A percentile compares a stretch with the other conserved stretches of the same genome.
These are phyloP conservation scores for Byasa hedistus DNA, from an alignment of 2,888 invertebrate genomes.

Conservation along the genomic window DNA sequence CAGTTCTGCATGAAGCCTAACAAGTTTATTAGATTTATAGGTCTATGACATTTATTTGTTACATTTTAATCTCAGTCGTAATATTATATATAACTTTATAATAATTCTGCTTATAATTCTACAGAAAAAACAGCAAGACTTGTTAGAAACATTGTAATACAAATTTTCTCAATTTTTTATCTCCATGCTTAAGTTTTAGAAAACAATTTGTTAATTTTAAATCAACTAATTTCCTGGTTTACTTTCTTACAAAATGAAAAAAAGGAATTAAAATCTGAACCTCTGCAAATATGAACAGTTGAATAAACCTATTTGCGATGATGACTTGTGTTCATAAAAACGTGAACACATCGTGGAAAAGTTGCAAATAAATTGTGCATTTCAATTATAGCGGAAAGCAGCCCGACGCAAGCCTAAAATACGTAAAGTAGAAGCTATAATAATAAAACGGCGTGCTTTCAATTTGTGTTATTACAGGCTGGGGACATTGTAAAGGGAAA, in stretches of 20 bases:
- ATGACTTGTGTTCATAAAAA: background rate
- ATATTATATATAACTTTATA: background rate
- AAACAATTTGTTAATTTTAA: too few species aligned
- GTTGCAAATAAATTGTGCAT: background rate
- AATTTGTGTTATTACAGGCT: slow-evolving; percentile 49
- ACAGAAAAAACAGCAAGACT: too few species aligned
- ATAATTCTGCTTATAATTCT: background rate
- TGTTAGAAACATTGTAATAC: too few species aligned
- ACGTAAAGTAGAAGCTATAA: slow-evolving; percentile 25
- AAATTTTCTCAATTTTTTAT: too few species aligned
- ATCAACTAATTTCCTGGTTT: too few species aligned
- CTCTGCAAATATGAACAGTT: background rate
- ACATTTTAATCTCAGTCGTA: slow-evolving; percentile 15
- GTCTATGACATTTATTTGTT: slow-evolving; percentile 29
- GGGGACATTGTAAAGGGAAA: slow-evolving; percentile 44
- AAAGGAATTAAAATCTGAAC: too few species aligned
- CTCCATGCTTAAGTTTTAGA: too few species aligned
- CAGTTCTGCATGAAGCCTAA: slow-evolving; percentile 25
- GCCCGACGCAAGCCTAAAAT: slow-evolving; percentile 17
- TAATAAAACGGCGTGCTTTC: slow-evolving; percentile 29
- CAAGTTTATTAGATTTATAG: slow-evolving; percentile 30
- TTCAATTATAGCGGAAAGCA: slow-evolving; percentile 6
- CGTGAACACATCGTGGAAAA: background rate
- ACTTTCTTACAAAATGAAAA: too few species aligned
- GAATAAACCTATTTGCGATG: background rate